Evolutionary conservation across 2,797 vertebrate genomes (phyloP).

Genomic region (Chelon auratus): DNA sequence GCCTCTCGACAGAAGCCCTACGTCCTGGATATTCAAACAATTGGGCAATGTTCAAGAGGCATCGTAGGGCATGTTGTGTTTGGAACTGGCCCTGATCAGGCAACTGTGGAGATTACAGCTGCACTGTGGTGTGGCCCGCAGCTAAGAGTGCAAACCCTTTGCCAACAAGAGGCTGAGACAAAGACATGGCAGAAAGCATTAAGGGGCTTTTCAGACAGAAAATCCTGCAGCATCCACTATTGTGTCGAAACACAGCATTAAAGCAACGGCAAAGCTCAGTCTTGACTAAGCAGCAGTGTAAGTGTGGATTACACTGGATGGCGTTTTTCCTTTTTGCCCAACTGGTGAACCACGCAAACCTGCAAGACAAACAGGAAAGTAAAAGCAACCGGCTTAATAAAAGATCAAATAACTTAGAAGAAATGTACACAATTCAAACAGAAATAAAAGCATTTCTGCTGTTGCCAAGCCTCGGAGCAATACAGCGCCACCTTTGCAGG

Average conservation of each 20-base stretch:
- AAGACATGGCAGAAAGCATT: conserved; percentile 49
- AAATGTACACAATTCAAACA: neutral
- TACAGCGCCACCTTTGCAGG: conserved; percentile 11
- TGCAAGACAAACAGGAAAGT: neutral
- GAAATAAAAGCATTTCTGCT: neutral
- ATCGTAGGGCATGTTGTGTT: conserved; percentile 34
- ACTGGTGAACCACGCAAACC: conserved; percentile 14
- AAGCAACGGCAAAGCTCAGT: conserved; percentile 38
- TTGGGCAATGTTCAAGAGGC: conserved; percentile 34
- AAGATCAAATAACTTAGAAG: neutral
- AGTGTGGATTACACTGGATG: conserved; percentile 32
- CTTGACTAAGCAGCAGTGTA: conserved; percentile 40
- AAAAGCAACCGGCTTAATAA: neutral
- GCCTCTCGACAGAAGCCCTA: conserved; percentile 25
- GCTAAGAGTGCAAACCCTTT: conserved; percentile 46
- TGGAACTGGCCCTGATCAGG: conserved; percentile 55
- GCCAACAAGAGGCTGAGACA: conserved; percentile 60
- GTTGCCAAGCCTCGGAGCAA: conserved; percentile 32
- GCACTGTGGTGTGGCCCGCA: conserved; percentile 40
- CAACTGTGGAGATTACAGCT: conserved; percentile 62
- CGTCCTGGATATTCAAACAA: conserved; percentile 11
- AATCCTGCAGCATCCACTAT: conserved; percentile 47
- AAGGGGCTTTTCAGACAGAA: conserved; percentile 53
- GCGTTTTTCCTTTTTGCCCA: conserved; percentile 1
- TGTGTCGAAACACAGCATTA: conserved; percentile 29